phyloP scores from a whole-genome alignment of 53 echinoderm and acorn worm genomes.

The Holothuria scabra region DNA sequence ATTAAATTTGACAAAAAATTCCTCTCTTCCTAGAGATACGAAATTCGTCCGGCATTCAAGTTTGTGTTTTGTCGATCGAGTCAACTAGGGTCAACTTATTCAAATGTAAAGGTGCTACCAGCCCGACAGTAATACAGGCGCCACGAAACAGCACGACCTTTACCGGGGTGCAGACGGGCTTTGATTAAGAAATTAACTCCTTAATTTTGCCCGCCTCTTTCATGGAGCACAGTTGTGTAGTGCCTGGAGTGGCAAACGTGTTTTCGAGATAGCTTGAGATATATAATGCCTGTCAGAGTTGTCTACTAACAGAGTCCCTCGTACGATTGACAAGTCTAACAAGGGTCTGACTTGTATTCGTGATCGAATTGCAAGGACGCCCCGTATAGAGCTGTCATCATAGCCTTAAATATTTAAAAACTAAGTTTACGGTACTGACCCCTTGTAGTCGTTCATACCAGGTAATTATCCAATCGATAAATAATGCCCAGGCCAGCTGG shows the following conservation, averaged over 20 bases:
- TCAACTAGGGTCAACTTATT: slow-evolving; percentile 16
- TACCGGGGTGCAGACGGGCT: slow-evolving; percentile 11
- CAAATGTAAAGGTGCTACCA: slow-evolving; percentile 7
- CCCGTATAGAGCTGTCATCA: slow-evolving; percentile 24
- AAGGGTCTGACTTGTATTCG: background rate
- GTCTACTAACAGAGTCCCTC: background rate
- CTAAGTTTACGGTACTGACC: background rate
- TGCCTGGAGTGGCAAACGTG: slow-evolving; percentile 37
- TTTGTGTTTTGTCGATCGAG: background rate
- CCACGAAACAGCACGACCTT: slow-evolving; percentile 45
- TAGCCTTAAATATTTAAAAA: background rate
- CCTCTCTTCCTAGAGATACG: no score
- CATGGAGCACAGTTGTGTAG: background rate
- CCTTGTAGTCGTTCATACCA: background rate
- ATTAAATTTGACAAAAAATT: no score
- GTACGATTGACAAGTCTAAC: slow-evolving; percentile 21
- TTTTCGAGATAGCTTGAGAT: slow-evolving; percentile 2
- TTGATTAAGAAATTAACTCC: slow-evolving; percentile 7
- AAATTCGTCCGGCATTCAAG: background rate
- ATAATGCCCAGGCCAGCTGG: no score
- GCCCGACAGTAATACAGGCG: slow-evolving; percentile 20
- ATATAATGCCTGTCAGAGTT: slow-evolving; percentile 17
- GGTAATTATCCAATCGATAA: no score
- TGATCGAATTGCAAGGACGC: slow-evolving; percentile 16
- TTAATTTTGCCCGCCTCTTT: slow-evolving; percentile 27